Base-by-base conservation (phyloP, 1,140 invertebrate genomes). In the Hyposmocoma kahamanoa region DNA sequence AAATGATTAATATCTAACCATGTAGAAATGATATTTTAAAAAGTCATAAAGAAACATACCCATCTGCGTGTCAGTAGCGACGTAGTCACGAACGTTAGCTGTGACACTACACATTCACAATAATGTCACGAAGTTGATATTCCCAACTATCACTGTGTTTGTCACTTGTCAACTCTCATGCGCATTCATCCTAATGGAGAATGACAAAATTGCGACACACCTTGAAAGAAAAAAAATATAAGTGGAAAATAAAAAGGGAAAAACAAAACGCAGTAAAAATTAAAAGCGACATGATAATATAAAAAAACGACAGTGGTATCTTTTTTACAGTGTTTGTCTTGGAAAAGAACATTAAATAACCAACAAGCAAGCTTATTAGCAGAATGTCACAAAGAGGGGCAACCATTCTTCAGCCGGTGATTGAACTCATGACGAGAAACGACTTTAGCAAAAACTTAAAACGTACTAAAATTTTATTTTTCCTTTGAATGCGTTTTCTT, bases 81-180 rank as follows among this genome's bases (percentile, higher is more conserved):
- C 75, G 73, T 74, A 81, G 69, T 79, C 77, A 56, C 75, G 80
- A 79, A 81, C 47, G 50, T 84, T 53, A 56, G 60, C 58, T 50
- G 43, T 43, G 19, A 32, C 54, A 56, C 24, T 13, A 42, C 22
- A n/a, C 38, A 28, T 17, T 3, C 13, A 19, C 19, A 19, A 38
- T 22, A 38, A 6, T 18, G 13, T 22, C 36, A 24, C 15, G n/a
- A 34, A 42, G 20, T 41, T 30, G 22, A 17, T 19, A 13, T 48
- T 41, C 18, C 17, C 20, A 38, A 38, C 15, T 36, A 61, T 54
- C 59, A 62, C 53, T 17, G 8, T 36, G 10, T 56, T 52, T 51
- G 15, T 47, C 55, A 57, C 50, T 62, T 15, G 45, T 65, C 55
- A 65, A 49, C 65, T 39, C 64, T 64, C 64, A 66, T 57, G 65